Conservation (phyloP, 2,113 vertebrate species). For the Clarias magur region DNA sequence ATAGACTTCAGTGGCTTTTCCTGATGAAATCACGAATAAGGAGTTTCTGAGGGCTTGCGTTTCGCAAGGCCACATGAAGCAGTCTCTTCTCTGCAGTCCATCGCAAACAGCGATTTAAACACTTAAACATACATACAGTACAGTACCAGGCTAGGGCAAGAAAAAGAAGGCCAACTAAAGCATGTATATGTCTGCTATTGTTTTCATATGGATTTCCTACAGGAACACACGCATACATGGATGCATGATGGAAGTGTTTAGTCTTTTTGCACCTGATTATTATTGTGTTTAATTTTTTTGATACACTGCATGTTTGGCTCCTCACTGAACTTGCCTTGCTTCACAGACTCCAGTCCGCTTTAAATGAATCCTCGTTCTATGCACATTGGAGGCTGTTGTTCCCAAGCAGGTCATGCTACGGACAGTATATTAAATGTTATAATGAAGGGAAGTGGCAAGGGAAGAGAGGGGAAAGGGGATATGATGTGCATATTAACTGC, state of each 20-base stretch:
- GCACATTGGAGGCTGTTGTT: constrained; percentile 13
- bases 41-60: constrained; percentile 31
- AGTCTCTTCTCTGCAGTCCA: not conserved
- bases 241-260: constrained; percentile 57
- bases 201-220: constrained; percentile 57
- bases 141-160: constrained; percentile 45
- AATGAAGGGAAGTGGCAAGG: not conserved
- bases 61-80: constrained; percentile 30
- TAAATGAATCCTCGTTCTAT: not conserved
- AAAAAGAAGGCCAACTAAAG: constrained; percentile 33
- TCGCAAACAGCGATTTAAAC: not conserved
- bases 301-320: constrained; percentile 16
- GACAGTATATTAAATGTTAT: not conserved
- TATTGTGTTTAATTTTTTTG: constrained; percentile 17
- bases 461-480: not conserved
- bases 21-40: constrained; percentile 22
- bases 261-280: constrained; percentile 53
- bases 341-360: constrained; percentile 35
- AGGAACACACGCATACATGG: constrained; percentile 23
- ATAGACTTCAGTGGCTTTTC: constrained; percentile 27
- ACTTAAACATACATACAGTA: not conserved
- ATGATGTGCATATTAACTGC: not conserved
- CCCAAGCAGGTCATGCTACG: not conserved
- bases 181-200: not conserved
- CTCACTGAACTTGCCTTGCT: constrained; percentile 58